A percentile compares a stretch with the other conserved stretches of the same genome.
These are phyloP conservation scores for Xestia c-nigrum DNA, from an alignment of 2,888 invertebrate species.

Conservation along the genomic window DNA sequence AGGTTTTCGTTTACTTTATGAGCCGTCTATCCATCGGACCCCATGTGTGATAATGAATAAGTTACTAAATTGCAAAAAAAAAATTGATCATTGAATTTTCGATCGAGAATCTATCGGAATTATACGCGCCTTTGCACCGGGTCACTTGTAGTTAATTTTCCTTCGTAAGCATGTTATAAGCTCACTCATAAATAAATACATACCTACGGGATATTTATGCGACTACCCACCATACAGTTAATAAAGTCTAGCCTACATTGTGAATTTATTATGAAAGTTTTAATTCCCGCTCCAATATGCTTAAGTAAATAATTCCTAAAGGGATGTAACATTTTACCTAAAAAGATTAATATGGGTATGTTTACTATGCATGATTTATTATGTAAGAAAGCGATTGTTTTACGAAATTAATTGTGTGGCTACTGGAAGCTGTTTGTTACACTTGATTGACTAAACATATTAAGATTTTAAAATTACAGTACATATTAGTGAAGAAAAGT, in stretches of 20 bases:
- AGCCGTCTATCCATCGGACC: too few species aligned
- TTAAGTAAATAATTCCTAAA: conserved; percentile 66
- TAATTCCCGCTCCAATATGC: conserved; percentile 63
- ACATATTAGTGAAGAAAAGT: background rate
- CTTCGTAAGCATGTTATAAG: conserved; percentile 46
- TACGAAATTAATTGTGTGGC: conserved; percentile 51
- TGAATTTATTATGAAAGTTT: conserved; percentile 69
- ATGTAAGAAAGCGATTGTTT: conserved; percentile 48
- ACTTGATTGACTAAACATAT: conserved; percentile 26
- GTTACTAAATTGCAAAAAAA: background rate
- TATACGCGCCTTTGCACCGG: background rate
- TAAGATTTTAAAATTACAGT: conserved; percentile 12
- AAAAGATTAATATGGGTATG: conserved; percentile 65
- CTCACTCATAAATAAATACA: conserved; percentile 56
- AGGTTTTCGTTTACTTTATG: too few species aligned
- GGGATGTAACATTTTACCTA: conserved; percentile 61
- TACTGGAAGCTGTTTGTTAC: conserved; percentile 23
- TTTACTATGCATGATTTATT: conserved; percentile 61
- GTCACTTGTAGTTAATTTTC: conserved; percentile 32
- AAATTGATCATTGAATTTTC: too few species aligned
- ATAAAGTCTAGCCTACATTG: conserved; percentile 55
- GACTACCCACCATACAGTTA: conserved; percentile 46
- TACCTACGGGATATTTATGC: conserved; percentile 52
- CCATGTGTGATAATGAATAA: background rate
- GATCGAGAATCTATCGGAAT: background rate